A percentile compares a stretch with the other conserved stretches of the same genome.
phyloP scores from a whole-genome alignment of 2,888 invertebrate genomes.

The Oscheius sp. region DNA sequence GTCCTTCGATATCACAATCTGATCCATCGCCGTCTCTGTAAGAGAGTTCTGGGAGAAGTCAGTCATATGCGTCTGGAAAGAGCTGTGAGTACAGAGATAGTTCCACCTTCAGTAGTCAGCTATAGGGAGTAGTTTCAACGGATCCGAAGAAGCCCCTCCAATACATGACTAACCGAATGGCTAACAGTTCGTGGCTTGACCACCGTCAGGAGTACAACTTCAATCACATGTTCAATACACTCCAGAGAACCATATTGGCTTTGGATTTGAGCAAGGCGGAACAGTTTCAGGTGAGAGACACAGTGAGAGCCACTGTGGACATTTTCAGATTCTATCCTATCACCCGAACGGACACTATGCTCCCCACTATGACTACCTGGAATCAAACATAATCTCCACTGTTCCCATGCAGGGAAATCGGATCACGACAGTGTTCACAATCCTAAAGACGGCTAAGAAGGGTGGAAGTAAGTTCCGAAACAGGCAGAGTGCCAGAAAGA shows the following conservation, averaged over 20 bases:
- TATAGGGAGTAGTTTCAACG: constrained; percentile 32
- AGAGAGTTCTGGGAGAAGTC: constrained; percentile 22
- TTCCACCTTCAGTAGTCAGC: background rate
- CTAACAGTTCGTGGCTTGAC: constrained; percentile 35
- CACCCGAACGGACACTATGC: constrained; percentile 33
- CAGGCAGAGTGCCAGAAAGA: background rate
- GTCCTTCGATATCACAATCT: constrained; percentile 36
- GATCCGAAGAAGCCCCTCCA: constrained; percentile 22
- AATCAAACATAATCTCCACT: constrained; percentile 3
- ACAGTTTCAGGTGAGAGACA: constrained; percentile 29
- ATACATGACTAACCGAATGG: constrained; percentile 12
- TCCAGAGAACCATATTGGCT: constrained; percentile 33
- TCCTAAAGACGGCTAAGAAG: constrained; percentile 31
- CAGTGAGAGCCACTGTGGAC: too few relatives aligned
- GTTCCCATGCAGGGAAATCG: constrained; percentile 30
- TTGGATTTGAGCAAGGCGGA: constrained; percentile 35
- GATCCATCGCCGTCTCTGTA: constrained; percentile 31
- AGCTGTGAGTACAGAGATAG: constrained; percentile 27
- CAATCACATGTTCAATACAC: constrained; percentile 27
- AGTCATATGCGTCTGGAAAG: constrained; percentile 10
- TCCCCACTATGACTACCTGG: constrained; percentile 35
- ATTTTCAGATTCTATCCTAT: constrained; percentile 36
- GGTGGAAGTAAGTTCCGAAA: constrained; percentile 31
- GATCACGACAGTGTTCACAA: constrained; percentile 28
- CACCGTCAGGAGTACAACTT: constrained; percentile 24